A percentile compares a stretch with the other conserved stretches of the same genome.
Evolutionary conservation across 2,113 vertebrate species (phyloP).

Genomic region (Vulpes lagopus): DNA sequence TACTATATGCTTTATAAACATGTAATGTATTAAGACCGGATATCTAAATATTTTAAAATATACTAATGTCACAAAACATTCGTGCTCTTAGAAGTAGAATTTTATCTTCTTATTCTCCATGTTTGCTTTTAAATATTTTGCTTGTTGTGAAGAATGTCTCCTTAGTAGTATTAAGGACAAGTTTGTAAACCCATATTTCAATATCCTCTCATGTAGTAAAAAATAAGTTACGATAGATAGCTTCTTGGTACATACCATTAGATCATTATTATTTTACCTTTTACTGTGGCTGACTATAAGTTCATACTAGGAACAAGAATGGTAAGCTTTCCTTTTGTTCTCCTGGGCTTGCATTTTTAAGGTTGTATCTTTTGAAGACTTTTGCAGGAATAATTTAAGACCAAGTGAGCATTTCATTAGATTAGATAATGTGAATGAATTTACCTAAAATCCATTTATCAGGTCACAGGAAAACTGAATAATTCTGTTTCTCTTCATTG

Average conservation of each 20-base stretch:
- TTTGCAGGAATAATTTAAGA: slow-evolving; percentile 13
- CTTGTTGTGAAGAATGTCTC: neutral
- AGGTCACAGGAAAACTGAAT: neutral
- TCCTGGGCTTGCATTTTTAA: neutral
- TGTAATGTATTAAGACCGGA: neutral
- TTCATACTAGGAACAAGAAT: neutral
- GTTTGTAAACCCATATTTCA: neutral
- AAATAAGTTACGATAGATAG: neutral
- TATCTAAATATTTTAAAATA: slow-evolving; percentile 6
- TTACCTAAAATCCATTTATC: neutral
- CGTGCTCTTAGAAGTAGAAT: neutral
- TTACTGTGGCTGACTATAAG: neutral
- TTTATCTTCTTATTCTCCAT: neutral
- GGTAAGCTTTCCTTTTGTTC: neutral
- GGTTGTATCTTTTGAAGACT: neutral
- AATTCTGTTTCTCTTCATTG: neutral
- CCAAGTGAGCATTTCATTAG: neutral
- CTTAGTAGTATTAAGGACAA: neutral
- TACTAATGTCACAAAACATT: neutral
- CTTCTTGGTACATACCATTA: neutral
- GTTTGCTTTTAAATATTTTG: neutral
- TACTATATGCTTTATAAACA: neutral
- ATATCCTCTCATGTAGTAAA: neutral
- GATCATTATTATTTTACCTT: neutral
- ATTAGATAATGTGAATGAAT: neutral